phyloP scores from a whole-genome alignment of 2,797 vertebrate genomes.

The Enteromius unitaeniatus region DNA sequence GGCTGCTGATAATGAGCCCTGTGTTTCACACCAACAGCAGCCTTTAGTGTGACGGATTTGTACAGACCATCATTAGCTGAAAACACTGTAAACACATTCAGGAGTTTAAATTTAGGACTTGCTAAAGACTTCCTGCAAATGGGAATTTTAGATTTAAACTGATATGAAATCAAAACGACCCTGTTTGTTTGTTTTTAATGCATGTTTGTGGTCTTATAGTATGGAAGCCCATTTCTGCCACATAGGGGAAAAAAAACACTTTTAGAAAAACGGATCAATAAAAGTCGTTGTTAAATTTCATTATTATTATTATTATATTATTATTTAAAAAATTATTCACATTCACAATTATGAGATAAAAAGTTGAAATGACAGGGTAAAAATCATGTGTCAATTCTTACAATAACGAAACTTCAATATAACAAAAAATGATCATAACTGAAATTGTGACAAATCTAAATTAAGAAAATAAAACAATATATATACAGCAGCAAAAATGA shows the following conservation, averaged over 20 bases:
- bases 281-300: neutral
- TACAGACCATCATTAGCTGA: slow-evolving; percentile 14
- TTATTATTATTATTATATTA: neutral
- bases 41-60: neutral
- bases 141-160: neutral
- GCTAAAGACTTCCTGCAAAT: neutral
- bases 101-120: neutral
- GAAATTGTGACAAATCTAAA: too few species aligned
- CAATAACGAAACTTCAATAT: too few species aligned
- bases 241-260: neutral
- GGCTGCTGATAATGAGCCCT: slow-evolving; percentile 25
- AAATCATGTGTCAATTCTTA: too few species aligned
- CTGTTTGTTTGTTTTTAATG: neutral
- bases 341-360: neutral
- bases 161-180: neutral
- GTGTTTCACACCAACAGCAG: neutral
- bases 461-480: too few species aligned
- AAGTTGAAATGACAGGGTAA: neutral
- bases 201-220: neutral
- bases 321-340: neutral
- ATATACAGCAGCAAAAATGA: too few species aligned
- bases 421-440: too few species aligned
- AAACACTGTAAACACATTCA: slow-evolving; percentile 3
- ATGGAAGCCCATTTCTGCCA: neutral
- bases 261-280: neutral